A percentile compares a stretch with the other conserved stretches of the same genome.
phyloP scores from a whole-genome alignment of 2,888 invertebrate genomes.

The Thecocarcelia acutangulata region DNA sequence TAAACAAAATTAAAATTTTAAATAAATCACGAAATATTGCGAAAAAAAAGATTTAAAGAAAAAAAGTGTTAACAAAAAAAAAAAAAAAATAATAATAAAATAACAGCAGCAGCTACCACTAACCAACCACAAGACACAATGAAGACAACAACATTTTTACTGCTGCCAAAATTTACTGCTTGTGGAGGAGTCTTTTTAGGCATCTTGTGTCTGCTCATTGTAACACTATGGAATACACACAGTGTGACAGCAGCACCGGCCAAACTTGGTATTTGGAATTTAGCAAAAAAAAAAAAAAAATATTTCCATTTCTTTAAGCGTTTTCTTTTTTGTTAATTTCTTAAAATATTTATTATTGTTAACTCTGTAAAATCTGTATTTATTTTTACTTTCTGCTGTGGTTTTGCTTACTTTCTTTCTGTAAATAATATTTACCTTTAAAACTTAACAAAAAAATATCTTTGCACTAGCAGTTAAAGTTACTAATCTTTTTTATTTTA shows the following conservation, averaged over 20 bases:
- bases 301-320: background rate
- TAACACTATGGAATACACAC: conserved; percentile 62
- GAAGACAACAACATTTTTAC: conserved; percentile 19
- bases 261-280: conserved; percentile 70
- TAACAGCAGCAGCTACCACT: background rate
- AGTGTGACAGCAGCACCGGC: conserved; percentile 71
- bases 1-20: conserved; percentile 50
- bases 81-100: no score
- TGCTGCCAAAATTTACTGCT: conserved; percentile 37
- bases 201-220: conserved; percentile 48
- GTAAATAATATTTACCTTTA: no score
- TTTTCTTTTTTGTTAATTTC: conserved; percentile 8
- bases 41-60: conserved; percentile 40
- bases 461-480: no score
- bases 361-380: background rate
- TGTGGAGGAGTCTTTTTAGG: conserved; percentile 44
- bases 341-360: background rate
- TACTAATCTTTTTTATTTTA: no score
- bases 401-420: background rate
- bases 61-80: conserved; percentile 41
- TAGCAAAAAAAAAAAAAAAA: no score
- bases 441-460: no score
- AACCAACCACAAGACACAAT: conserved; percentile 13
- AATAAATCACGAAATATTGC: conserved; percentile 67
- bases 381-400: background rate